A percentile compares a stretch with the other conserved stretches of the same genome.
These are phyloP conservation scores for Orthosia gothica DNA, from an alignment of 2,888 invertebrate genomes.

Conservation along the genomic window DNA sequence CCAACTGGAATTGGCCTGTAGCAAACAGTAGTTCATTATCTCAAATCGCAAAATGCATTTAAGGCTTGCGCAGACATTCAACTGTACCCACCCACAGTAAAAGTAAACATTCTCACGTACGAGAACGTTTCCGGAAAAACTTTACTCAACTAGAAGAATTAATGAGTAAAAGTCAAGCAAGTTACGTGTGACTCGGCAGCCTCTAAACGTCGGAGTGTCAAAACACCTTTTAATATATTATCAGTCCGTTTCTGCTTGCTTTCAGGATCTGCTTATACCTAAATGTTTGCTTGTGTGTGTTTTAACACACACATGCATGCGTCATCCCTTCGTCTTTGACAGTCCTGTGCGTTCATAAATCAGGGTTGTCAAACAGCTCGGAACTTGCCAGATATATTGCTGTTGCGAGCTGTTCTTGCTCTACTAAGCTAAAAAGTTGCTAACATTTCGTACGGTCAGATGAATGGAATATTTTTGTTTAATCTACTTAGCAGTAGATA, in stretches of 20 bases:
- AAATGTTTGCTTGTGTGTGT: slow-evolving; percentile 19
- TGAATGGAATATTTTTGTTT: slow-evolving; percentile 21
- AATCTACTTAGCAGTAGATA: not conserved
- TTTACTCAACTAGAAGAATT: slow-evolving; percentile 12
- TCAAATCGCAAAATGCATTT: too few species aligned
- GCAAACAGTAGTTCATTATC: too few species aligned
- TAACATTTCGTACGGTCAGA: slow-evolving; percentile 37
- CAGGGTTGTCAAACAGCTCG: slow-evolving; percentile 84
- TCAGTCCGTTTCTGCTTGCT: slow-evolving; percentile 40
- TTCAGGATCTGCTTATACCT: slow-evolving; percentile 49
- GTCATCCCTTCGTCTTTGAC: slow-evolving; percentile 44
- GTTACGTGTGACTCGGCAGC: slow-evolving; percentile 14
- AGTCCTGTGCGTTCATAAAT: slow-evolving; percentile 79
- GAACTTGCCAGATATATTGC: slow-evolving; percentile 82
- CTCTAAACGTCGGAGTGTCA: slow-evolving; percentile 39
- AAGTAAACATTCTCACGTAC: too few species aligned
- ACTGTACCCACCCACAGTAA: too few species aligned
- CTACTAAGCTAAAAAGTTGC: slow-evolving; percentile 66
- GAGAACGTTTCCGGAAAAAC: slow-evolving; percentile 26
- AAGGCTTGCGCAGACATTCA: too few species aligned
- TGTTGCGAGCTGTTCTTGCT: slow-evolving; percentile 72
- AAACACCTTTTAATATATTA: slow-evolving; percentile 53
- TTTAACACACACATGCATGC: slow-evolving; percentile 38
- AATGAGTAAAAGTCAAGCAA: slow-evolving; percentile 36
- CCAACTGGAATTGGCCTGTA: too few species aligned